A percentile compares a stretch with the other conserved stretches of the same genome.
phyloP scores from a whole-genome alignment of 2,888 invertebrate genomes.

The Harpalus rufipes region DNA sequence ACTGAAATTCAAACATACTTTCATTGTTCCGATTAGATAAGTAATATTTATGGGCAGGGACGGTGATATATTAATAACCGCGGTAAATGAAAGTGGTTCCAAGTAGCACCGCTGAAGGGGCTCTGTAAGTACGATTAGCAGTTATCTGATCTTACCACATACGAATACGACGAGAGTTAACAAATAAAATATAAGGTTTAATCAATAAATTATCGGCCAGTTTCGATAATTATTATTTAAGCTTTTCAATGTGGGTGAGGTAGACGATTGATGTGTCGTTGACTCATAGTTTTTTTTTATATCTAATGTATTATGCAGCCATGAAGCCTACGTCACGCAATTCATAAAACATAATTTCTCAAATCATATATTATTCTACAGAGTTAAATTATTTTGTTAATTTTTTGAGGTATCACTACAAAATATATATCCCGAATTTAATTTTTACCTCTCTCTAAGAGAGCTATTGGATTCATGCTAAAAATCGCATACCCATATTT shows the following conservation, averaged over 20 bases:
- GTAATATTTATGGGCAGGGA: slow-evolving; percentile 50
- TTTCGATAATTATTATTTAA: slow-evolving; percentile 44
- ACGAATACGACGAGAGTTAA: slow-evolving; percentile 24
- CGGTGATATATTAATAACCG: slow-evolving; percentile 62
- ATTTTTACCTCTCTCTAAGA: too few species aligned
- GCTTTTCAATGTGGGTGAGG: slow-evolving; percentile 24
- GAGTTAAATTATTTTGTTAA: too few species aligned
- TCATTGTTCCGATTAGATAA: slow-evolving; percentile 64
- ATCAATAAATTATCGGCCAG: slow-evolving; percentile 57
- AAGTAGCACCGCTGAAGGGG: slow-evolving; percentile 62
- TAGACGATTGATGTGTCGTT: slow-evolving; percentile 8
- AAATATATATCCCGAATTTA: too few species aligned
- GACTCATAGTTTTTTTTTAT: too few species aligned
- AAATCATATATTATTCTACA: too few species aligned
- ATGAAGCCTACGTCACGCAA: too few species aligned
- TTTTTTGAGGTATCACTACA: too few species aligned
- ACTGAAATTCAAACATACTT: slow-evolving; percentile 62
- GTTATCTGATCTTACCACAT: slow-evolving; percentile 63
- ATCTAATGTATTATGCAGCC: too few species aligned
- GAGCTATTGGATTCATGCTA: too few species aligned
- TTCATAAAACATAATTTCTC: too few species aligned
- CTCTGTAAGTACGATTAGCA: slow-evolving; percentile 46
- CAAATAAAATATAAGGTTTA: slow-evolving; percentile 44
- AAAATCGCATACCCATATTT: too few species aligned
- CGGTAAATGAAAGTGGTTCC: slow-evolving; percentile 60